phyloP scores from a whole-genome alignment of 1,140 invertebrate genomes.

The Pentalonia nigronervosa region DNA sequence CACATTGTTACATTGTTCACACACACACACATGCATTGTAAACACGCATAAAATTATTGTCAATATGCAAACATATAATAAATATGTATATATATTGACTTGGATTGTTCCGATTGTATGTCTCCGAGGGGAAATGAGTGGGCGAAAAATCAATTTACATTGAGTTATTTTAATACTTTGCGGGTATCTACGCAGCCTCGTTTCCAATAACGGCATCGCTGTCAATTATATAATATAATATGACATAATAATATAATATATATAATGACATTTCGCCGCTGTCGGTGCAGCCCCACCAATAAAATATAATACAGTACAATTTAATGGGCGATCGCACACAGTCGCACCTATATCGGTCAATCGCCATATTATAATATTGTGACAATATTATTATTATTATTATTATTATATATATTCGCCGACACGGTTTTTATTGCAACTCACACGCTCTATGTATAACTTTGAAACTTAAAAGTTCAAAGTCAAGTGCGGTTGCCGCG shows the following conservation, averaged over 20 bases:
- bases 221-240: neutral
- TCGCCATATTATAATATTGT: neutral
- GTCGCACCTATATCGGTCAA: neutral
- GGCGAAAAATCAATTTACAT: slow-evolving; percentile 51
- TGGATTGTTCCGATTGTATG: neutral
- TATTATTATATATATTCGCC: no score
- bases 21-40: neutral
- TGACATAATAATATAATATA: no score
- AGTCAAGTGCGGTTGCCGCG: neutral
- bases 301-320: neutral
- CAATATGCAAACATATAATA: neutral
- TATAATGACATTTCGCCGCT: neutral
- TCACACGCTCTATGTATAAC: neutral
- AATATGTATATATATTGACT: neutral
- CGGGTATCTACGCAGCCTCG: neutral
- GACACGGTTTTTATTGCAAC: neutral
- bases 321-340: neutral
- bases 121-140: neutral
- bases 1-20: neutral
- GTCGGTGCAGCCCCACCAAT: neutral
- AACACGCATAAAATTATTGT: neutral
- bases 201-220: slow-evolving; percentile 18
- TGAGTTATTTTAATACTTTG: neutral
- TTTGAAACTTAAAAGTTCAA: neutral
- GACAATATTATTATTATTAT: neutral